Evolutionary conservation across 2,113 vertebrate genomes (phyloP), one percentile per base, ranked within the genome.

Genomic region (Pycnonotus jocosus): DNA sequence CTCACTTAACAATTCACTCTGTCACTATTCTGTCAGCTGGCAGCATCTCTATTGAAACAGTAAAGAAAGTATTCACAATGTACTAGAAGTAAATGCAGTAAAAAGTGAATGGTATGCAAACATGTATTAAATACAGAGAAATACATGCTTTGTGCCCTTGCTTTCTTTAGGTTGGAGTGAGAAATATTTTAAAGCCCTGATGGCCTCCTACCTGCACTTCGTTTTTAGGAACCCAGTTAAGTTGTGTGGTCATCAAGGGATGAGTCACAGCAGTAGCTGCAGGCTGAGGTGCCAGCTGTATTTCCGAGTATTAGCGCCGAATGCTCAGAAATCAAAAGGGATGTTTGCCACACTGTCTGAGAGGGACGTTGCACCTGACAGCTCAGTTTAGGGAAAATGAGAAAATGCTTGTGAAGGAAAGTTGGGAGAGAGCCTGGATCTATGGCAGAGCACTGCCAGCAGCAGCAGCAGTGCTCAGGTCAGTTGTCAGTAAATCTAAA

Each of bases 401-500:
- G 45, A 70, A 84, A 60, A 50, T 58, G 30, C 37, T 60, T 79
- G 24, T 56, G 87, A 82, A 65, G 64, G 66, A 27, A 79, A 61
- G 64, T 21, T 90, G 83, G 57, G 88, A 90, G 48, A 47, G 51
- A 88, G 89, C 62, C 45, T 74, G 56, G 44, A 60, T 86, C 56
- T 82, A 4, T 35, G 58, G 31, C 61, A 50, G 53, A 81, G 62
- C 5, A 7, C 79, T 92, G 94, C 58, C 77, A 83, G 84, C 18
- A 62, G 62, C 85, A 50, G 69, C 77, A 73, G 74, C 81, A 83
- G 44, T 3, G 28, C 65, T 94, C 37, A 66, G 86, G 86, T 71
- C 82, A 92, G 30, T 92, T 92, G 76, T 78, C 76, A 86, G 68
- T 81, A 78, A 78, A 78, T 64, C 51, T 69, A 66, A 93, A 62